phyloP scores from a whole-genome alignment of 2,888 invertebrate species.

The Nephrotoma flavescens region DNA sequence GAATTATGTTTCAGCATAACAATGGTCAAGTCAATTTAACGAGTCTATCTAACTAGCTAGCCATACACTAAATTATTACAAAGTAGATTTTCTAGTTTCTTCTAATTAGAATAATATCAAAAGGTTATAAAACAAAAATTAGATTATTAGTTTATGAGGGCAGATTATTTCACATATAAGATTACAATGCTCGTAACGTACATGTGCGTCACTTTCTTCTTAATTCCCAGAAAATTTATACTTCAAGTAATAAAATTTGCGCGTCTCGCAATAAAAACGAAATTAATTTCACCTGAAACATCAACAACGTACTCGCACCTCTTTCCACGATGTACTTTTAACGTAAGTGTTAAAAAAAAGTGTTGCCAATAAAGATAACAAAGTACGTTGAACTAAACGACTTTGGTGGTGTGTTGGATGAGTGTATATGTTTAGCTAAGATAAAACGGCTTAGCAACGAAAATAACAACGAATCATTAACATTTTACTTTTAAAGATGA shows the following conservation, averaged over 20 bases:
- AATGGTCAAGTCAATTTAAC: not conserved
- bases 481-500: not conserved
- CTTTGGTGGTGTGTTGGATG: not conserved
- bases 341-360: not conserved
- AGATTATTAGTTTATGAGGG: not conserved
- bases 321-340: not conserved
- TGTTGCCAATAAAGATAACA: not conserved
- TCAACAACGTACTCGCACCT: not conserved
- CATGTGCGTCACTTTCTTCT: not conserved
- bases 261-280: not conserved
- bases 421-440: not conserved
- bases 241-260: not conserved
- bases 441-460: not conserved
- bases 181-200: not conserved
- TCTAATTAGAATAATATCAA: not conserved
- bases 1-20: not conserved
- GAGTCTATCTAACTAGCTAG: not conserved
- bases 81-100: not conserved
- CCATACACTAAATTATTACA: not conserved
- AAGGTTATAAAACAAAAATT: not conserved
- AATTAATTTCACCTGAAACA: not conserved
- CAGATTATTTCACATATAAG: not conserved
- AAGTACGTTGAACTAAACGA: not conserved
- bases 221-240: not conserved
- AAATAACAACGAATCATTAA: not conserved